These are phyloP conservation scores for Helicolenus hilgendorfi DNA, from an alignment of 2,797 vertebrate genomes.

Conservation along the genomic window DNA sequence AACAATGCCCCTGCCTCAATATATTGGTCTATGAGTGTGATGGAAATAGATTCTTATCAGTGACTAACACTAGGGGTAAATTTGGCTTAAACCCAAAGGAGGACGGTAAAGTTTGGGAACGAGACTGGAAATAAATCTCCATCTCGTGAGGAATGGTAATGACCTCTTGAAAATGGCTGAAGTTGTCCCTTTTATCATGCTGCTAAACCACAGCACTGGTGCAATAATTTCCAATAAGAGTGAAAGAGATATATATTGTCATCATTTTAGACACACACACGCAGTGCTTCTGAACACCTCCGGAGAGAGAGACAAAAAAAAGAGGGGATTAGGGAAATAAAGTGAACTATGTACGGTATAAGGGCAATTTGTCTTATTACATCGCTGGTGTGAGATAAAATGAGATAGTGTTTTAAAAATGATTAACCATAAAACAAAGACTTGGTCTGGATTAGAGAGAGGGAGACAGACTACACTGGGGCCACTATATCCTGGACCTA, in stretches of 20 bases:
- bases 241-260: constrained; percentile 25
- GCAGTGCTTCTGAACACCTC: constrained; percentile 21
- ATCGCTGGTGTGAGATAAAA: constrained; percentile 70
- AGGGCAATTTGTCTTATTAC: constrained; percentile 57
- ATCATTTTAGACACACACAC: constrained; percentile 31
- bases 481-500: constrained; percentile 78
- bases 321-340: constrained; percentile 47
- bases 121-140: constrained; percentile 34
- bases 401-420: constrained; percentile 62
- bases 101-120: neutral
- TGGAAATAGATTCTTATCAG: constrained; percentile 22
- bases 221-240: constrained; percentile 41
- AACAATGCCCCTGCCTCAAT: constrained; percentile 3
- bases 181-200: constrained; percentile 46
- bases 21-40: constrained; percentile 2
- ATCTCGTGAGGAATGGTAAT: constrained; percentile 33
- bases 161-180: constrained; percentile 50
- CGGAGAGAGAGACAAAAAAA: neutral
- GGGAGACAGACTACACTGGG: constrained; percentile 41
- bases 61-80: constrained; percentile 27
- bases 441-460: constrained; percentile 56
- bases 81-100: constrained; percentile 32
- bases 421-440: constrained; percentile 75
- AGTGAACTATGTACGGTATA: constrained; percentile 30
- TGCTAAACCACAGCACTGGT: constrained; percentile 17